Evolutionary conservation across 1,140 invertebrate species (phyloP), one percentile per base, ranked within the genome.

Genomic region (Lethocerus indicus): DNA sequence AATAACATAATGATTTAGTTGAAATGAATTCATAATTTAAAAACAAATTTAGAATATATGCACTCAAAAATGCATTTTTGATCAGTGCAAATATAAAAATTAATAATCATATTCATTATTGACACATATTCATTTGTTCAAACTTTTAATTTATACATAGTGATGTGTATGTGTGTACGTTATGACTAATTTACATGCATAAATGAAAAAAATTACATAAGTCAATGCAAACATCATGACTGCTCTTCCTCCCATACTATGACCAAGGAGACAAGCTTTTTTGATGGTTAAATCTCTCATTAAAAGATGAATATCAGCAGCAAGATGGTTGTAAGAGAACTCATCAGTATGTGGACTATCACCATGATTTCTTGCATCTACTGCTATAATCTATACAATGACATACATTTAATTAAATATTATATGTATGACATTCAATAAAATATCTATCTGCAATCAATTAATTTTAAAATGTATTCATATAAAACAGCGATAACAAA

Each of bases 351-450:
- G 88, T 0, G 83, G 81, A 60, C 87, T 92, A 32, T 88, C 83
- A 0, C 91, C 91, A 66, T 95, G 91, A 66, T 95, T 94, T 60
- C 90, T 73, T 2, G 81, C 76, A 71, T 95, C 90, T 18, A 92
- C 67, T 1, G 79, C 68, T 32, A 89, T 75, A 0, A 93, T 75
- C 72, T 83, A 51, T 47, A 60, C 59, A 35, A 29, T n/a, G n/a
- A 40, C 24, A 42, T 28, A 49, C 9, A 35, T 32, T 27, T 32
- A 7, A 53, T 39, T n/a, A 45, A 26, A 43, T 24, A 27, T 27
- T 42, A 32, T 13, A 27, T 37, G 32, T n/a, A n/a, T n/a, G n/a
- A n/a, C n/a, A n/a, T n/a, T n/a, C n/a, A n/a, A n/a, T n/a, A n/a
- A n/a, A n/a, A n/a, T n/a, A n/a, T n/a, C n/a, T n/a, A n/a, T n/a